Conservation (phyloP, 2,888 invertebrate genomes). For the Keiferia lycopersicella region DNA sequence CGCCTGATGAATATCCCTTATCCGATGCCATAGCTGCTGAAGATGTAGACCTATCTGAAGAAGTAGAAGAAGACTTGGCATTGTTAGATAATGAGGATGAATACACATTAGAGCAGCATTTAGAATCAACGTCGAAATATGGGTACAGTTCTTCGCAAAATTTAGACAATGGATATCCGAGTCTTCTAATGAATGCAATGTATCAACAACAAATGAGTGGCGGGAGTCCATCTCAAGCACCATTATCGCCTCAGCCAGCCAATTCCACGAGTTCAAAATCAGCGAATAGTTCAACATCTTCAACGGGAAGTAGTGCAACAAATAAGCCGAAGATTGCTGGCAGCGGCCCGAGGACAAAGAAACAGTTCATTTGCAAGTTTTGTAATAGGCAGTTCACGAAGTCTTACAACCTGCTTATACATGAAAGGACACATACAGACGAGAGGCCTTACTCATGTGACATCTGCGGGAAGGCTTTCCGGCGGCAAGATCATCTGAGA, state of each 20-base stretch:
- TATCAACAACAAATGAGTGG: slow-evolving; percentile 80
- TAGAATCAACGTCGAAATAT: slow-evolving; percentile 73
- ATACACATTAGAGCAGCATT: slow-evolving; percentile 82
- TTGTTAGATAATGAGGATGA: slow-evolving; percentile 89
- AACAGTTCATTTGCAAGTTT: slow-evolving; percentile 99
- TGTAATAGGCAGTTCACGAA: slow-evolving; percentile 99
- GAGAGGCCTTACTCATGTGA: slow-evolving; percentile 99
- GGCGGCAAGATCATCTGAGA: slow-evolving; percentile 96
- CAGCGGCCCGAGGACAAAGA: slow-evolving; percentile 93
- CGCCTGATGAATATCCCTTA: slow-evolving; percentile 74
- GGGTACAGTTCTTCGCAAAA: slow-evolving; percentile 76
- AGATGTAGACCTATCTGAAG: slow-evolving; percentile 85
- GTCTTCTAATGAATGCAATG: slow-evolving; percentile 85
- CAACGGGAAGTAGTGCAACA: slow-evolving; percentile 70
- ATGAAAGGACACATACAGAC: slow-evolving; percentile 98
- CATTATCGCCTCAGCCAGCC: slow-evolving; percentile 69
- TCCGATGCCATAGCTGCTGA: slow-evolving; percentile 80
- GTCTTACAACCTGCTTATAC: slow-evolving; percentile 97
- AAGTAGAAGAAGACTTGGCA: slow-evolving; percentile 87
- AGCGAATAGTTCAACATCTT: slow-evolving; percentile 72
- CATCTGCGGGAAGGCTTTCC: slow-evolving; percentile 98
- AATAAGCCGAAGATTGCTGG: slow-evolving; percentile 71
- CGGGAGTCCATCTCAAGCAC: slow-evolving; percentile 71
- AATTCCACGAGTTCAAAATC: slow-evolving; percentile 70
- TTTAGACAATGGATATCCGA: slow-evolving; percentile 86